Evolutionary conservation across 2,113 vertebrate species (phyloP), one percentile per base, ranked within the genome.

Genomic region (Lonchura striata): DNA sequence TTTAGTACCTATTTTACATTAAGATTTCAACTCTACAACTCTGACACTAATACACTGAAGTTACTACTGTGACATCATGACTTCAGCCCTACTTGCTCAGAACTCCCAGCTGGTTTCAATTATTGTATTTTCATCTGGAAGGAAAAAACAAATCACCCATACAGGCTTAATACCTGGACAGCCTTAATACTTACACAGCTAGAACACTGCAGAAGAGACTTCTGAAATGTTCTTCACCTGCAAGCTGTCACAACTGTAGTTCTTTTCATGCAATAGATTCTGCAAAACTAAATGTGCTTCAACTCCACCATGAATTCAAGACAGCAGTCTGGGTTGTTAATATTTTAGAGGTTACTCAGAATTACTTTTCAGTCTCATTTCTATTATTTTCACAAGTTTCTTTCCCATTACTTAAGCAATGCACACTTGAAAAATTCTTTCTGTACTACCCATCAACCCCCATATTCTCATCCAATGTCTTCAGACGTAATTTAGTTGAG

Each of bases 361-460:
- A 93, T 41, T 66, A 63, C 76, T 90, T 94, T 91, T 77, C 31
- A 46, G 75, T 50, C 90, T 82, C 35, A 52, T 83, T 94, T 81
- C 42, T 86, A 92, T 94, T 95, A 88, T 78, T 88, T 93, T 93
- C 85, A 88, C 75, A 86, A 90, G 90, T 93, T 91, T 53, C 41
- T 79, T 94, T 91, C 70, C 61, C 78, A 69, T 91, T 91, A 87
- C 65, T 87, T 89, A 76, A 93, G 49, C 65, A 87, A 88, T 31
- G 46, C 44, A 72, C 61, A 76, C 53, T 56, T 4, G 2, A 65
- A 74, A 24, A 95, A 91, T 81, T 90, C 88, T 81, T 46, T 72
- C 87, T 91, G 82, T 74, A 90, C 25, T 66, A 82, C 61, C 71
- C 88, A 84, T 88, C 74, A 90, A 30, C 42, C 52, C 49, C 28